Base-by-base conservation (phyloP, 2,888 invertebrate species). In the Drymonia ruficornis region DNA sequence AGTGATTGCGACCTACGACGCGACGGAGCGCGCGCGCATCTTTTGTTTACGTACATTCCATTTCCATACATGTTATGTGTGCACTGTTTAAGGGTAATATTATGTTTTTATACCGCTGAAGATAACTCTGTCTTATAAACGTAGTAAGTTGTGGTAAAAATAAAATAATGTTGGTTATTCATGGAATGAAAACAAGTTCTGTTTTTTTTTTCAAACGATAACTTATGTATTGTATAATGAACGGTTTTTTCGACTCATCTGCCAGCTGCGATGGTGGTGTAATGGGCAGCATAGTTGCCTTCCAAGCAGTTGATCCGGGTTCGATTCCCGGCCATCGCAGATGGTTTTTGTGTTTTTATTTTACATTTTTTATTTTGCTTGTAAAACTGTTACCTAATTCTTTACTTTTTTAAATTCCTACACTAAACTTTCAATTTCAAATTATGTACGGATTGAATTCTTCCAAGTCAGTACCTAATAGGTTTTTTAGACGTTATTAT, bases 241-340 rank as follows among this genome's bases (percentile, higher is more conserved):
- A 61, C 42, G 0, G 0, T 0, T 45, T 75, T 76, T 84, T 82
- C 55, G 4, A 0, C 0, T 0, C 0, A 0, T 0, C 0, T 0
- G 0, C 0, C 52, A 79, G 68, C 15, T 79, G 89, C 89, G 89
- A 88, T 89, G 89, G 89, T 89, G 89, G 89, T 89, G 89, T 89
- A 89, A 89, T 89, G 89, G 89, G 89, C 88, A 89, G 89, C 89
- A 89, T 89, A 89, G 89, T 89, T 89, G 89, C 88, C 89, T 89
- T 89, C 89, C 89, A 89, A 89, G 89, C 89, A 89, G 89, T 89
- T 89, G 89, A 89, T 89, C 86, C 87, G 84, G 81, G 81, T 83
- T 84, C 88, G 91, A 86, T 91, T 91, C 90, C 85, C 86, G 93
- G 92, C 92, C 92, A 89, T 91, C 92, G 91, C 92, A 92, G 86